These are phyloP conservation scores for Pteronotus mesoamericanus DNA, from an alignment of 2,797 vertebrate genomes.

Conservation along the genomic window DNA sequence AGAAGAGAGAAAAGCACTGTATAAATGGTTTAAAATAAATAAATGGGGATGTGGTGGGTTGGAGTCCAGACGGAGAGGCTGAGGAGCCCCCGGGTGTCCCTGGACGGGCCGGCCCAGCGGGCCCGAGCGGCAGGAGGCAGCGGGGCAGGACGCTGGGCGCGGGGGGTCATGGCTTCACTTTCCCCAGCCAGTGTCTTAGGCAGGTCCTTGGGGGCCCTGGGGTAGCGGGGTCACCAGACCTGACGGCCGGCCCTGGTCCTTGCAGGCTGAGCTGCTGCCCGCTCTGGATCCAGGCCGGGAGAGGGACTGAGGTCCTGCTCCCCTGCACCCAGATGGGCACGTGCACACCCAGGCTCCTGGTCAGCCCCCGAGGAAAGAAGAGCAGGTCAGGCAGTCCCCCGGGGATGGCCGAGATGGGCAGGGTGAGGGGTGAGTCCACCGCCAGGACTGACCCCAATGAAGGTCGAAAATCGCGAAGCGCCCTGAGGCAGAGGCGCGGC, in stretches of 20 bases:
- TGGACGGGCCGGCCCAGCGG: rapidly evolving
- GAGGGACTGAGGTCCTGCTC: neutral
- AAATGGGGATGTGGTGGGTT: rapidly evolving
- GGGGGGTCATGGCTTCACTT: neutral
- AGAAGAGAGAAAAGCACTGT: neutral
- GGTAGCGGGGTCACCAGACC: neutral
- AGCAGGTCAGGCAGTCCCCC: neutral
- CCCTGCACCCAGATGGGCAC: neutral
- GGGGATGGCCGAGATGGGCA: neutral
- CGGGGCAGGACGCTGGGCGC: neutral
- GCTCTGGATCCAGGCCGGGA: neutral
- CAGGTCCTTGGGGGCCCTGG: neutral
- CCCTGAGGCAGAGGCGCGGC: neutral
- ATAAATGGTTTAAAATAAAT: neutral
- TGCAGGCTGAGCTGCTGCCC: neutral
- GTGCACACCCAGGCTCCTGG: neutral
- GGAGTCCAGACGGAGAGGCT: rapidly evolving
- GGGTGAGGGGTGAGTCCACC: neutral
- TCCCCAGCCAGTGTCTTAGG: neutral
- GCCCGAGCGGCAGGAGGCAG: neutral
- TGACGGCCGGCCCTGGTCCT: neutral
- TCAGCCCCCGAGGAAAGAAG: neutral
- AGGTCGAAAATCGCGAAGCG: neutral
- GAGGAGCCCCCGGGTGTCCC: neutral
- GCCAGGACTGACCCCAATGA: neutral